A percentile compares a stretch with the other conserved stretches of the same genome.
These are phyloP conservation scores for Tamandua tetradactyla DNA, from an alignment of 2,797 vertebrate genomes.

Conservation along the genomic window DNA sequence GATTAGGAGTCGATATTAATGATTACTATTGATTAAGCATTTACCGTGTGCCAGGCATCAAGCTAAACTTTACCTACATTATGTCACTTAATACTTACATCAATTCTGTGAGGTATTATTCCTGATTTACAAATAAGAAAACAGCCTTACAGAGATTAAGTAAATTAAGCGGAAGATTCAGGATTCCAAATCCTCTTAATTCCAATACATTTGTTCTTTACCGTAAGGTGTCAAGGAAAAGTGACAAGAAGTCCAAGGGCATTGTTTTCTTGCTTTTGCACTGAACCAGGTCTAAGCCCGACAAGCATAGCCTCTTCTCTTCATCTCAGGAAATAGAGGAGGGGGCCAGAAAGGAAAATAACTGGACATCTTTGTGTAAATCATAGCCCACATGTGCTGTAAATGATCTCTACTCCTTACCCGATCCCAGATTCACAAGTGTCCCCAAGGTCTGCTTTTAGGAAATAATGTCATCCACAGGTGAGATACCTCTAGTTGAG, in stretches of 20 bases:
- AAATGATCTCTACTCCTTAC: constrained; percentile 26
- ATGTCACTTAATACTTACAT: not conserved
- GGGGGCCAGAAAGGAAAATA: constrained; percentile 56
- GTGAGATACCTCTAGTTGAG: constrained; percentile 40
- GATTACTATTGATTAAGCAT: constrained; percentile 10
- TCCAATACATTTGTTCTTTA: not conserved
- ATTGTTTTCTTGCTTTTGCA: constrained; percentile 64
- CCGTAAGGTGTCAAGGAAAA: constrained; percentile 41
- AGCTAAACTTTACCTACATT: constrained; percentile 34
- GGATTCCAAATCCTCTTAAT: constrained; percentile 32
- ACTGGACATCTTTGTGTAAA: constrained; percentile 45
- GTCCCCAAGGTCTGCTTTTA: constrained; percentile 37
- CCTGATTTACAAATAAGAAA: constrained; percentile 17
- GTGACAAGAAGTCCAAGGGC: not conserved
- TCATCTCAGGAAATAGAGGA: constrained; percentile 38
- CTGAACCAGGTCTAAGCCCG: constrained; percentile 66
- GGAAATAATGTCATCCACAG: constrained; percentile 1
- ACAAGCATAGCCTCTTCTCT: constrained; percentile 40
- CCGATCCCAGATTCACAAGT: not conserved
- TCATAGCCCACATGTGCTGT: not conserved
- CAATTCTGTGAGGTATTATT: constrained; percentile 29
- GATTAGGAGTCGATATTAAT: not conserved
- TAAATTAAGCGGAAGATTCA: constrained; percentile 16
- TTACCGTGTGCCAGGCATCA: constrained; percentile 5
- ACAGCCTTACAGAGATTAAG: constrained; percentile 57